Evolutionary conservation across 2,797 vertebrate species (phyloP), one percentile per base, ranked within the genome.

Genomic region (Loris lydekkerianus): DNA sequence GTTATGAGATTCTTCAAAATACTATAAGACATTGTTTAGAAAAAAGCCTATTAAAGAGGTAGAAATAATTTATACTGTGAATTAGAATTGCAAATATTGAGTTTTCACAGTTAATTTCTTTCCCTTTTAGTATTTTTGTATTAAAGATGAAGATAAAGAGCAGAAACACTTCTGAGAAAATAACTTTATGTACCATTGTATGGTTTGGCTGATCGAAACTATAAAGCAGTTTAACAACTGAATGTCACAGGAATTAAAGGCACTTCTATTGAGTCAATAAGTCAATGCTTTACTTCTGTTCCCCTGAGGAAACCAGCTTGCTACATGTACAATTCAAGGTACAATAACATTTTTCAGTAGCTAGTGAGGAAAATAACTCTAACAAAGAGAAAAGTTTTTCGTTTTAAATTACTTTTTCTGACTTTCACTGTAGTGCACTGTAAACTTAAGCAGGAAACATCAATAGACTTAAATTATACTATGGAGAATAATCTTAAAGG

Each of bases 231-330:
- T 92, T 92, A 95, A 93, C 80, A 95, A 69, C 70, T 49, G 21
- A 70, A 84, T 77, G 69, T 90, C 60, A 72, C 29, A 77, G 70
- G 56, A 78, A 95, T 67, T 93, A 94, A 94, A 72, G 65, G 21
- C 84, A 56, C 34, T 72, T 94, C 78, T 65, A 25, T 27, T 95
- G 89, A 93, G 60, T 94, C 91, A 90, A 15, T 85, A 95, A 94
- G 58, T 92, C 86, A 97, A 70, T 82, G 65, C 40, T 40, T 85
- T 89, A 58, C 43, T 94, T 96, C 76, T 58, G 7, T 46, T 92
- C 20, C 21, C 61, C 18, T 76, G 76, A 96, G 76, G 56, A 96
- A 95, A 87, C 37, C 70, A 86, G 29, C 75, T 89, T 84, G 37
- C 43, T 95, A 61, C 46, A 58, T 5, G 46, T 15, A 81, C 75